phyloP scores from a whole-genome alignment of 2,888 invertebrate genomes.

The Thereva nobilitata region DNA sequence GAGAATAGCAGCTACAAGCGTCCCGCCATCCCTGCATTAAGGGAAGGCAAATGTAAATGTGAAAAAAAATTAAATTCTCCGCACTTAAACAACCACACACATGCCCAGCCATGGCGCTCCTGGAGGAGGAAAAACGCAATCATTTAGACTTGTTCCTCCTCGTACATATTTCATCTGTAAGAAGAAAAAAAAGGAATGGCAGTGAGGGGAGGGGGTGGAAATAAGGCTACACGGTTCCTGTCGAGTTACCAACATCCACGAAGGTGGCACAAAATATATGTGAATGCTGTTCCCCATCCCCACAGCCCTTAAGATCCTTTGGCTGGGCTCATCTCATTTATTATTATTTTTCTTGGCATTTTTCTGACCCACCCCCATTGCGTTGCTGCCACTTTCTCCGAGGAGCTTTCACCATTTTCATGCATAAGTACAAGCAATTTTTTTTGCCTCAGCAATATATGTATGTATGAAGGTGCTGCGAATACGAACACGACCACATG shows the following conservation, averaged over 20 bases:
- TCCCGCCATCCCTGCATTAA: not conserved
- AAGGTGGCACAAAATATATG: slow-evolving; percentile 29
- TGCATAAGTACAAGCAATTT: slow-evolving; percentile 34
- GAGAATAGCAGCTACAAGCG: not conserved
- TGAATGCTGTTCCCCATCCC: slow-evolving; percentile 26
- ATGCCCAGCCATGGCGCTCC: slow-evolving; percentile 12
- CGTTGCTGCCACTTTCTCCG: slow-evolving; percentile 27
- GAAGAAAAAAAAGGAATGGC: too few species aligned
- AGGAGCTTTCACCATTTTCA: slow-evolving; percentile 39
- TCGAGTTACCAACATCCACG: not conserved
- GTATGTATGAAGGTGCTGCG: slow-evolving; percentile 13
- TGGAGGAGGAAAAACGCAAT: slow-evolving; percentile 36
- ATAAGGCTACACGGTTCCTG: slow-evolving; percentile 6
- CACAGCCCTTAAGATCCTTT: slow-evolving; percentile 26
- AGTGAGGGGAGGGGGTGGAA: not conserved
- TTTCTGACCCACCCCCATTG: slow-evolving; percentile 24
- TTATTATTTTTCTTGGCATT: slow-evolving; percentile 38
- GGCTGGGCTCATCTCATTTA: slow-evolving; percentile 37
- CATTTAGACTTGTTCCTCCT: slow-evolving; percentile 33
- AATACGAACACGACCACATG: slow-evolving; percentile 18
- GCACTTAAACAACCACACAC: slow-evolving; percentile 31
- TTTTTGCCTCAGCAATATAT: slow-evolving; percentile 33
- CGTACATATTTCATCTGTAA: slow-evolving; percentile 32
- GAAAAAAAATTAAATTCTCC: slow-evolving; percentile 22
- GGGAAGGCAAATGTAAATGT: slow-evolving; percentile 24